These are phyloP conservation scores for Furnarius figulus DNA, from an alignment of 2,113 vertebrate species.

Conservation along the genomic window DNA sequence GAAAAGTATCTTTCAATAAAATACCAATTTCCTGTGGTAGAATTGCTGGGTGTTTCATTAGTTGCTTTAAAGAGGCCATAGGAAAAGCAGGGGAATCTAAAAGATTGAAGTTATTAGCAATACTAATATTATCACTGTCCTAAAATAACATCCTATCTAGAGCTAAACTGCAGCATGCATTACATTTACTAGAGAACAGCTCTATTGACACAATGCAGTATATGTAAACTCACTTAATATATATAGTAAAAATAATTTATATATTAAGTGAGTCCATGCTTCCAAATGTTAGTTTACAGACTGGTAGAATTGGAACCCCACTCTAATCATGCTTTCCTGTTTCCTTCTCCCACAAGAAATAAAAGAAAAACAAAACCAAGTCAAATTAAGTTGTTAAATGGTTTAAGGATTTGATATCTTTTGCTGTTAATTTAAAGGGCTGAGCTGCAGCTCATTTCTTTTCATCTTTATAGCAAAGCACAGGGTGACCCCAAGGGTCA, in stretches of 20 bases:
- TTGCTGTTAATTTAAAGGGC: slow-evolving; percentile 55
- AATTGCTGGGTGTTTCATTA: neutral
- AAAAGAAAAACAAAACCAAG: slow-evolving; percentile 55
- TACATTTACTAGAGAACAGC: neutral
- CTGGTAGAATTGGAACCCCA: neutral
- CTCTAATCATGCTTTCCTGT: neutral
- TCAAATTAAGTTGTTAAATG: slow-evolving; percentile 68
- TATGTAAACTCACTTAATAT: neutral
- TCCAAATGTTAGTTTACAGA: slow-evolving; percentile 54
- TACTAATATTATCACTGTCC: neutral
- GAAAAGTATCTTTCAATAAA: neutral
- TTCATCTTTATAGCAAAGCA: slow-evolving; percentile 60
- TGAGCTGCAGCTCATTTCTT: slow-evolving; percentile 55
- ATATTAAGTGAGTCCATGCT: slow-evolving; percentile 13
- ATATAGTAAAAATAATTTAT: slow-evolving; percentile 31
- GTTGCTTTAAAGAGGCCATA: neutral
- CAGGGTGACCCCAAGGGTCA: slow-evolving; percentile 48
- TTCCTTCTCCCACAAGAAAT: slow-evolving; percentile 23
- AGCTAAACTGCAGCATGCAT: neutral
- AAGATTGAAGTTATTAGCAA: neutral
- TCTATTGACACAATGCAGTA: neutral
- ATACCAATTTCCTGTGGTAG: neutral
- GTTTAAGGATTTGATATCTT: slow-evolving; percentile 59
- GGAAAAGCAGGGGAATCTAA: neutral
- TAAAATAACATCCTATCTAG: neutral